Evolutionary conservation across 1,140 invertebrate genomes (phyloP).

Genomic region (Drosophila jambulina): DNA sequence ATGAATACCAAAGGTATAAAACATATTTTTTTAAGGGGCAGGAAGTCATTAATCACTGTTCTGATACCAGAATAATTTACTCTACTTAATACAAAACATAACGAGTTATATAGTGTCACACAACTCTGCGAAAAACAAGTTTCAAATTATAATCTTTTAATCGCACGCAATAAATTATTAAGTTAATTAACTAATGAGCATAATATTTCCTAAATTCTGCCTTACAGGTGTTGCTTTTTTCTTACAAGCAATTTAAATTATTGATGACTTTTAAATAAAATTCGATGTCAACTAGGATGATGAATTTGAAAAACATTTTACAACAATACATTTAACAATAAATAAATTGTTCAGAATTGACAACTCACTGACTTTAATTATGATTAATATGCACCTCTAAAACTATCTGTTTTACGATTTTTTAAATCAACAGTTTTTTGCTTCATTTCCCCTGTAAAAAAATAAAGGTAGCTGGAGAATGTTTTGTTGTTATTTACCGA

Average conservation of each 20-base stretch:
- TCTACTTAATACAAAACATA: background rate
- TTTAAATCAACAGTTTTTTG: background rate
- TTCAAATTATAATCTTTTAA: background rate
- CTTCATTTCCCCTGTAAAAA: conserved; percentile 35
- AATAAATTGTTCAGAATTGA: background rate
- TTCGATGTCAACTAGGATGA: background rate
- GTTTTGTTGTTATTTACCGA: conserved; percentile 84
- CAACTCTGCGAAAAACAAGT: background rate
- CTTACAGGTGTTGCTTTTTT: background rate
- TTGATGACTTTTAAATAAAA: background rate
- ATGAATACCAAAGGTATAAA: background rate
- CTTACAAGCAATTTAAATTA: too few species aligned
- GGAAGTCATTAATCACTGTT: conserved; percentile 11
- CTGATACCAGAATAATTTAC: background rate
- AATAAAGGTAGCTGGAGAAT: conserved; percentile 14
- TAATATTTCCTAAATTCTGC: background rate
- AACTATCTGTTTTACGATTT: background rate
- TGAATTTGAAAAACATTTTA: background rate
- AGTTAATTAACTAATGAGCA: background rate
- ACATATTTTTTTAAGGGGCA: background rate
- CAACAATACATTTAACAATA: background rate
- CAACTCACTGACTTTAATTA: conserved; percentile 6
- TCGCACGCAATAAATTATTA: background rate
- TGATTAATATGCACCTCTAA: conserved; percentile 7
- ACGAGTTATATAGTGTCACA: background rate